phyloP scores from a whole-genome alignment of 1,140 invertebrate species.

The Araneus ventricosus region DNA sequence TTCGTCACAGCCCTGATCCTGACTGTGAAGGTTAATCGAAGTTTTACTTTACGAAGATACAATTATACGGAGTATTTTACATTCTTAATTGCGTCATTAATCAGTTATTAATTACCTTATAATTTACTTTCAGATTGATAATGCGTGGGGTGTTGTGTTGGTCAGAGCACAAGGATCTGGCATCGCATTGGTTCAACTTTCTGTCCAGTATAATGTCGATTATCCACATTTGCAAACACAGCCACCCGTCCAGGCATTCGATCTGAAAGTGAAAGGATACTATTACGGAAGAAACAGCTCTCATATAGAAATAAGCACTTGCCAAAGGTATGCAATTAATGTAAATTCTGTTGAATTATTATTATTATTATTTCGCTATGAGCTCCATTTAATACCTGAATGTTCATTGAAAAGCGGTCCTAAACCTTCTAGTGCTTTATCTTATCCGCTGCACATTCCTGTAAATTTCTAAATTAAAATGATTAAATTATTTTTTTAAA shows the following conservation, averaged over 20 bases:
- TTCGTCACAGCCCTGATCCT: too few species aligned
- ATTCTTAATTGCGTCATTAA: not conserved
- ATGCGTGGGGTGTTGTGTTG: conserved; percentile 95
- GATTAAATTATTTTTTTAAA: too few species aligned
- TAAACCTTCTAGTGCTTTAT: too few species aligned
- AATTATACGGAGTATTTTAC: too few species aligned
- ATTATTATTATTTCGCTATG: too few species aligned
- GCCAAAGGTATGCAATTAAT: conserved; percentile 82
- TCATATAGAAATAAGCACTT: conserved; percentile 90
- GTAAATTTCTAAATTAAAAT: too few species aligned
- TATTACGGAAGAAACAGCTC: conserved; percentile 96
- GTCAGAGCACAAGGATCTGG: conserved; percentile 94
- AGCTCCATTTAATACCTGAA: too few species aligned
- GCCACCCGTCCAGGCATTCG: conserved; percentile 90
- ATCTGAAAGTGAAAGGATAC: conserved; percentile 86
- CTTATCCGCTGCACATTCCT: too few species aligned
- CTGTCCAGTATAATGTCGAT: conserved; percentile 97
- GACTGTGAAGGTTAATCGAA: too few species aligned
- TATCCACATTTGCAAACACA: conserved; percentile 89
- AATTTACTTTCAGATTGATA: conserved; percentile 84
- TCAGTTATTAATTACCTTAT: not conserved
- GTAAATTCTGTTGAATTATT: too few species aligned
- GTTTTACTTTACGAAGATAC: too few species aligned
- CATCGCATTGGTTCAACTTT: conserved; percentile 94
- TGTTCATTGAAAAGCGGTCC: too few species aligned